A percentile compares a stretch with the other conserved stretches of the same genome.
Conservation (phyloP, 2,888 invertebrate genomes). For the Sipha maydis region DNA sequence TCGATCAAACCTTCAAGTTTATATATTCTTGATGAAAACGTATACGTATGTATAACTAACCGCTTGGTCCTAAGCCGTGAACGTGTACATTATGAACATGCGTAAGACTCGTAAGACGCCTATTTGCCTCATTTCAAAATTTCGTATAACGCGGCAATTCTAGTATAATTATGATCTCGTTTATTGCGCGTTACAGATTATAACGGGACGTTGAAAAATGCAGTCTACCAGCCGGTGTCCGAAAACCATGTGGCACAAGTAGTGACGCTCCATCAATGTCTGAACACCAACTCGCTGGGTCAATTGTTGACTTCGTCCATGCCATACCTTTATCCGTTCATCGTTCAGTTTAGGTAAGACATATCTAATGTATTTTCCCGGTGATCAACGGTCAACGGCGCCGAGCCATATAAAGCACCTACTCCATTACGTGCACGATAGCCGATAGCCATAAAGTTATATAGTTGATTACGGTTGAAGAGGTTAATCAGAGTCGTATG, state of each 20-base stretch:
- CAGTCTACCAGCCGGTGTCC: slow-evolving; percentile 68
- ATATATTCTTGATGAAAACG: too few species aligned
- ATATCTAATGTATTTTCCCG: neutral
- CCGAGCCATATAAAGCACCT: too few species aligned
- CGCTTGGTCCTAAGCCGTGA: too few species aligned
- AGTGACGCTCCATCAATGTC: slow-evolving; percentile 70
- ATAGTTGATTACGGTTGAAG: too few species aligned
- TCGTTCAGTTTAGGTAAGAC: slow-evolving; percentile 71
- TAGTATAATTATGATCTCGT: neutral
- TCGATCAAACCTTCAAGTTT: too few species aligned
- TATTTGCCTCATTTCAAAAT: neutral
- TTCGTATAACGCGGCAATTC: neutral
- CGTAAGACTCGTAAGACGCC: too few species aligned
- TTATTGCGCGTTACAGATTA: slow-evolving; percentile 22
- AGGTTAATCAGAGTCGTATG: too few species aligned
- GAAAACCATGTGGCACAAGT: slow-evolving; percentile 70
- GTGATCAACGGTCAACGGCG: neutral
- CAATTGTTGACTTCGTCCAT: slow-evolving; percentile 71
- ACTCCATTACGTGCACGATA: too few species aligned
- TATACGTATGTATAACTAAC: too few species aligned
- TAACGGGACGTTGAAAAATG: slow-evolving; percentile 51
- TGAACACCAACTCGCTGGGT: slow-evolving; percentile 71
- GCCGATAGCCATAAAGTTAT: too few species aligned
- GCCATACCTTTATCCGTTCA: slow-evolving; percentile 72
- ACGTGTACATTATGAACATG: too few species aligned